A percentile compares a stretch with the other conserved stretches of the same genome.
Conservation (phyloP, 2,888 invertebrate species). For the Chloroclysta siterata region DNA sequence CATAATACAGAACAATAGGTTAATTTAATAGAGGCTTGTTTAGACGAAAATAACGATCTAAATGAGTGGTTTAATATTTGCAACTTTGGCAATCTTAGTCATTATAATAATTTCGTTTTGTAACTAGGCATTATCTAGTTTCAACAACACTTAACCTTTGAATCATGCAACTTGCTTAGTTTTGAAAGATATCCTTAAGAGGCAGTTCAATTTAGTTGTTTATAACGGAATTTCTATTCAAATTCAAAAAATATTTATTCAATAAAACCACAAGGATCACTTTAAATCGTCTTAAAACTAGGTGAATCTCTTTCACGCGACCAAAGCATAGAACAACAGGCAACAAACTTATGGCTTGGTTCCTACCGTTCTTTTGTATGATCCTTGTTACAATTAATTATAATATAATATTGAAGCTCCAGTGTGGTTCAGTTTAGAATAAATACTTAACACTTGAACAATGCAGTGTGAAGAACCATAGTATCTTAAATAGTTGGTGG, state of each 20-base stretch:
- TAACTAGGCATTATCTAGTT: constrained; percentile 24
- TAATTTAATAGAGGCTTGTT: background rate
- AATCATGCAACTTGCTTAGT: constrained; percentile 14
- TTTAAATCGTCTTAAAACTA: too few species aligned
- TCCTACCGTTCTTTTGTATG: too few species aligned
- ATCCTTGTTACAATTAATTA: too few species aligned
- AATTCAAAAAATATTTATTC: too few species aligned
- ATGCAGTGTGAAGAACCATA: background rate
- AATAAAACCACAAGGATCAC: too few species aligned
- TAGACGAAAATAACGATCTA: constrained; percentile 5
- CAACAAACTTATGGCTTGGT: too few species aligned
- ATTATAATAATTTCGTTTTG: constrained; percentile 18
- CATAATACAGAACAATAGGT: background rate
- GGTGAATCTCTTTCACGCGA: too few species aligned
- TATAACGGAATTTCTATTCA: too few species aligned
- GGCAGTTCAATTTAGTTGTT: background rate
- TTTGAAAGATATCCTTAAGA: constrained; percentile 21
- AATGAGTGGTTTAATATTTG: constrained; percentile 9
- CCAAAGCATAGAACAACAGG: too few species aligned
- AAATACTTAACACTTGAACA: background rate
- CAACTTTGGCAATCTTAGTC: constrained; percentile 12
- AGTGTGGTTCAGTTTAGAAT: background rate
- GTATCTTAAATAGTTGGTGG: constrained; percentile 1
- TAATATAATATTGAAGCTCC: too few species aligned
- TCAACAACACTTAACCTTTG: constrained; percentile 24